Evolutionary conservation across 2,113 vertebrate genomes (phyloP), one percentile per base, ranked within the genome.

Genomic region (Lycaon pictus): DNA sequence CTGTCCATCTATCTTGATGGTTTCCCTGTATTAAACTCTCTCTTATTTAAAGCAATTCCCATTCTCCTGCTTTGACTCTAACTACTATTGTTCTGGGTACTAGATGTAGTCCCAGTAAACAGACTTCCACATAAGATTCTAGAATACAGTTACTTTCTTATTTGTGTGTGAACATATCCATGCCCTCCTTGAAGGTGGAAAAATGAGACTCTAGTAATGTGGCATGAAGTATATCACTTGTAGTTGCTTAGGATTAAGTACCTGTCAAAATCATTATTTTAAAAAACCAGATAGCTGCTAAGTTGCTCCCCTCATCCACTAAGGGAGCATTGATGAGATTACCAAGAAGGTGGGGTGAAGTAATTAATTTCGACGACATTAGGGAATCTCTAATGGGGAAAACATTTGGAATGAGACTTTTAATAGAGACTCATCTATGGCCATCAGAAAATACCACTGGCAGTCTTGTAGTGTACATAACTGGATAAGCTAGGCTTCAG

Each of bases 201-300:
- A 58, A 58, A 48, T 88, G 72, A 86, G 58, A 65, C 10, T 27
- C 86, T 43, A 72, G n/a, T 63, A 67, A 60, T 62, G 12, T 62
- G 27, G 16, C 23, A 22, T 53, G 1, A 9, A 60, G 2, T 55
- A 27, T 43, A 25, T 53, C 56, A 69, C 12, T 58, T 53, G 11
- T 55, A 2, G 55, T 51, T 72, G 25, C 63, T 80, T 92, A 32
- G 25, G 67, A 53, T 60, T 95, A 79, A 76, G 13, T 35, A 51
- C 27, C 7, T 83, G 20, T 77, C 53, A 4, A 90, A 97, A 69
- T 58, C 55, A 92, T 56, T 72, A 82, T 90, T 95, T 93, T 87
- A 76, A 27, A 43, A 58, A 91, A 87, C 0, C 65, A 87, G 22
- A 72, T 25, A 37, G 11, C 76, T 69, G 29, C 77, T 92, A 65